These are phyloP conservation scores for Alca torda DNA, from an alignment of 2,797 vertebrate genomes.

Conservation along the genomic window DNA sequence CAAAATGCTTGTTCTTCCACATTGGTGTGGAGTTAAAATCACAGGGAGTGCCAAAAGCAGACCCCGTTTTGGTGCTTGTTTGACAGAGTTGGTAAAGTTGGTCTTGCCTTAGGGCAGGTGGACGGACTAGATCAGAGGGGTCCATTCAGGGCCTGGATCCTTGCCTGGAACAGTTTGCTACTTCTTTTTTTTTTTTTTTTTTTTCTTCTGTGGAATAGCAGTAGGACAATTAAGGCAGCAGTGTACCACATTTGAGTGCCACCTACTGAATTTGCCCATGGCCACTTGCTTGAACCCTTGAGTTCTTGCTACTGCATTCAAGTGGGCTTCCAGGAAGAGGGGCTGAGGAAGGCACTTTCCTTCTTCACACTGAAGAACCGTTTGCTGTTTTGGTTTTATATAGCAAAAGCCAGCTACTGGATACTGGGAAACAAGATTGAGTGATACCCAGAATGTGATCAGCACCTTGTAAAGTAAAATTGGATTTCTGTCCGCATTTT, in stretches of 20 bases:
- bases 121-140: not conserved
- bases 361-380: not conserved
- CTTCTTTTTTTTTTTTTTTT: not conserved
- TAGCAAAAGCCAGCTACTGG: not conserved
- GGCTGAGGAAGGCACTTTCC: not conserved
- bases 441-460: not conserved
- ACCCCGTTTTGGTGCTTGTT: not conserved
- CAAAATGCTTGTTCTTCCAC: not conserved
- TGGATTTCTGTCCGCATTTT: not conserved
- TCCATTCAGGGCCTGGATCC: not conserved
- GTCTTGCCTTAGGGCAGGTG: not conserved
- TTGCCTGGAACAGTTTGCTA: not conserved
- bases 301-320: not conserved
- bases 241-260: not conserved
- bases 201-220: not conserved
- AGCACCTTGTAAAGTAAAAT: not conserved
- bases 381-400: not conserved
- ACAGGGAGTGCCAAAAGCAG: not conserved
- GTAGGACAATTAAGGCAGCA: not conserved
- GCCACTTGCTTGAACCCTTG: not conserved
- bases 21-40: not conserved
- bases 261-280: not conserved
- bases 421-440: not conserved
- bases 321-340: not conserved
- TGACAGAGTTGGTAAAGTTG: not conserved